These are phyloP conservation scores for Colletes gigas DNA, from an alignment of 1,140 invertebrate genomes.

Conservation along the genomic window DNA sequence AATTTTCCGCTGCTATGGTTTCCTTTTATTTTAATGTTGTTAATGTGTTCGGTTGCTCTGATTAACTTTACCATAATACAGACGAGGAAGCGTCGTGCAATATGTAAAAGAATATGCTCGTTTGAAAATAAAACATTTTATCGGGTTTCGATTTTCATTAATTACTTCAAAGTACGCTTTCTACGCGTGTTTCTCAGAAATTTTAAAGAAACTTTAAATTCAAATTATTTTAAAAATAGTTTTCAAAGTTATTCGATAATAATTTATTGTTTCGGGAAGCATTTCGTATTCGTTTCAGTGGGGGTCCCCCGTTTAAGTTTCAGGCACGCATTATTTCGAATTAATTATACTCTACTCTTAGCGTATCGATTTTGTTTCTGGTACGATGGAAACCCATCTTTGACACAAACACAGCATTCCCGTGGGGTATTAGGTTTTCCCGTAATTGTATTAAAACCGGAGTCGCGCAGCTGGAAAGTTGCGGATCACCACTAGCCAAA, in stretches of 20 bases:
- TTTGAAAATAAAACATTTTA: no score
- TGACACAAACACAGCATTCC: conserved; percentile 48
- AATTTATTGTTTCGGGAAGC: no score
- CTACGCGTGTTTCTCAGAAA: no score
- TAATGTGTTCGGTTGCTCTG: background rate
- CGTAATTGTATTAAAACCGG: conserved; percentile 68
- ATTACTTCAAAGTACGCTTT: no score
- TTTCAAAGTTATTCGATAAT: background rate
- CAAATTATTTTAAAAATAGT: no score
- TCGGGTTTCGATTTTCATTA: no score
- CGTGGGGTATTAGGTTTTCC: conserved; percentile 63
- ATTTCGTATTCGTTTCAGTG: background rate
- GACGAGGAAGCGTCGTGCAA: no score
- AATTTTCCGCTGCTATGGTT: no score
- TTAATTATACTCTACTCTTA: conserved; percentile 25
- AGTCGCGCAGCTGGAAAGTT: conserved; percentile 62
- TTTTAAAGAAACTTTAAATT: no score
- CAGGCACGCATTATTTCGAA: conserved; percentile 16
- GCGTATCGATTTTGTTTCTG: conserved; percentile 40
- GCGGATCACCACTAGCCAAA: conserved; percentile 48
- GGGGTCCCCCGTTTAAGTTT: background rate
- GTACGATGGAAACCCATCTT: conserved; percentile 41
- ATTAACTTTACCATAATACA: no score
- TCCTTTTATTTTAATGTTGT: no score
- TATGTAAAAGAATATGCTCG: no score